Evolutionary conservation across 2,113 vertebrate species (phyloP).

Genomic region (Nyctereutes procyonoides): DNA sequence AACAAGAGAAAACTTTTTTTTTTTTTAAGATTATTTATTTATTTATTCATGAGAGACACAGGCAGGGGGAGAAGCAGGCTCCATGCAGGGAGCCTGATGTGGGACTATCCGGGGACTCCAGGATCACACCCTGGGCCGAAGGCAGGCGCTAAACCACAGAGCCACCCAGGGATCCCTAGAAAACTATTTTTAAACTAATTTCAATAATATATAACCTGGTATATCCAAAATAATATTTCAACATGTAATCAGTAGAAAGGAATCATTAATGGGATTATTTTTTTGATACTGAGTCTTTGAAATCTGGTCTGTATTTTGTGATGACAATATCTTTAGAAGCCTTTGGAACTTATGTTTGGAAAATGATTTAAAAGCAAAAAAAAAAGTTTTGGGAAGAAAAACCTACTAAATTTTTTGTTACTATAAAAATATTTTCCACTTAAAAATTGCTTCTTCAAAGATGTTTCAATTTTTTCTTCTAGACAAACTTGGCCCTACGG

Average conservation of each 20-base stretch:
- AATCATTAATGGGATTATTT: neutral
- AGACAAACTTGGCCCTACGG: slow-evolving; percentile 98
- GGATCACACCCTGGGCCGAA: no score
- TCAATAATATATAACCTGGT: neutral
- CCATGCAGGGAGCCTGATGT: no score
- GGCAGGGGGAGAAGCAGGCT: no score
- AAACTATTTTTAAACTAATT: slow-evolving; percentile 56
- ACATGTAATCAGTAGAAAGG: neutral
- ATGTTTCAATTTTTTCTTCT: slow-evolving; percentile 47
- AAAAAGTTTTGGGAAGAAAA: neutral
- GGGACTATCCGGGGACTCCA: no score
- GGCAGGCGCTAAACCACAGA: no score
- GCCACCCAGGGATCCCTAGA: no score
- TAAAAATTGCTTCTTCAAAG: slow-evolving; percentile 46
- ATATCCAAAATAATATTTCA: slow-evolving; percentile 17
- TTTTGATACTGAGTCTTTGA: slow-evolving; percentile 12
- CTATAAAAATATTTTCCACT: neutral
- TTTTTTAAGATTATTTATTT: no score
- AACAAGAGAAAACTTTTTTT: no score
- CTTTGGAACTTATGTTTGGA: neutral
- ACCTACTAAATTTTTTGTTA: slow-evolving; percentile 31
- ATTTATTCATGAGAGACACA: no score
- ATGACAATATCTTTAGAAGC: neutral
- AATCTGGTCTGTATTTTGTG: neutral
- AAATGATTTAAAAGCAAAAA: slow-evolving; percentile 40